A percentile compares a stretch with the other conserved stretches of the same genome.
These are phyloP conservation scores for Cygnus olor DNA, from an alignment of 2,797 vertebrate species.

Conservation along the genomic window DNA sequence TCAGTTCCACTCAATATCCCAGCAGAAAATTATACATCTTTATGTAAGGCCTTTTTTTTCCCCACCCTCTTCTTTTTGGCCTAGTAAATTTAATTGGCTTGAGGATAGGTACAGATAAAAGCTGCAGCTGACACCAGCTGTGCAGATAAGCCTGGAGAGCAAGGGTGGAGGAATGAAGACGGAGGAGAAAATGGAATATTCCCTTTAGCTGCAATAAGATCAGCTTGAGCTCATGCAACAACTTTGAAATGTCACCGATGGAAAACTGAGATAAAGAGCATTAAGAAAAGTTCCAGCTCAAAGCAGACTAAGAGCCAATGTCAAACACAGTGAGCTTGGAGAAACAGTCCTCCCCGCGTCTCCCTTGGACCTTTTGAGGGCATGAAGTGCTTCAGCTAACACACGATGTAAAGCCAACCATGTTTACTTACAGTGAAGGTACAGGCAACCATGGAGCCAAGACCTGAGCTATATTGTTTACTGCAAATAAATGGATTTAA, in stretches of 20 bases:
- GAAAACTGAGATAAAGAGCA: background rate
- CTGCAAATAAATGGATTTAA: background rate
- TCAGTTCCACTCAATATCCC: background rate
- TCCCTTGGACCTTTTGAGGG: background rate
- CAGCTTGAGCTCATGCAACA: background rate
- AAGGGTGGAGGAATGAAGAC: background rate
- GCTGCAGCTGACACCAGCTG: background rate
- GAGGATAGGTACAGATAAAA: slow-evolving; percentile 24
- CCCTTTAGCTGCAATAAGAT: background rate
- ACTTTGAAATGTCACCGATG: background rate
- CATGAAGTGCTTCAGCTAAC: background rate
- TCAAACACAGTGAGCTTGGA: background rate
- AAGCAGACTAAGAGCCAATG: background rate
- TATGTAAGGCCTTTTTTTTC: background rate
- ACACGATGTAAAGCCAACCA: background rate
- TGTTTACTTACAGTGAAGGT: background rate
- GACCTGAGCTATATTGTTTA: background rate
- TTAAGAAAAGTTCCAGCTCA: slow-evolving; percentile 16
- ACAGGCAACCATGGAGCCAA: background rate
- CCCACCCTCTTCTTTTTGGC: background rate
- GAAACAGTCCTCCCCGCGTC: background rate
- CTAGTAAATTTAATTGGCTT: background rate
- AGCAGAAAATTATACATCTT: background rate
- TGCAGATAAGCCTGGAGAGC: slow-evolving; percentile 2
- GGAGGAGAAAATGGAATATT: slow-evolving; percentile 2